phyloP scores from a whole-genome alignment of 2,113 vertebrate genomes.

The Rhizomys pruinosus region DNA sequence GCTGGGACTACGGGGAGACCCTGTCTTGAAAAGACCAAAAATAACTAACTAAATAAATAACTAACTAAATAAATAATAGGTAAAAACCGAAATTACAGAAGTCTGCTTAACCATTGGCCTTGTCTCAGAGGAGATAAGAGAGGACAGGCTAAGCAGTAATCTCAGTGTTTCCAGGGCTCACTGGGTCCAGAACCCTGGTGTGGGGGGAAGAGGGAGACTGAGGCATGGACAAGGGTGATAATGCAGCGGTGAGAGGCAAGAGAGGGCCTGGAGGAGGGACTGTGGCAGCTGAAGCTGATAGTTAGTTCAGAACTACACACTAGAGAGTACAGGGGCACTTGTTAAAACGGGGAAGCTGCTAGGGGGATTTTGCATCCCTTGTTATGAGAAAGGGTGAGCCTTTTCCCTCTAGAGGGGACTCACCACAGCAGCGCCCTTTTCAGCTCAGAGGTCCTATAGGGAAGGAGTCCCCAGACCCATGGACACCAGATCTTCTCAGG shows the following conservation, averaged over 20 bases:
- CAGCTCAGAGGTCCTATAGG: background rate
- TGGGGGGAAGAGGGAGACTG: background rate
- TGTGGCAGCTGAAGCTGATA: constrained; percentile 69
- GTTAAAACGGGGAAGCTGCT: background rate
- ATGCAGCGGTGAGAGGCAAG: background rate
- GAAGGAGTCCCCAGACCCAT: background rate
- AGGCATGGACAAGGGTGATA: background rate
- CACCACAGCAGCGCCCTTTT: background rate
- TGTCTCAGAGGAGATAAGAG: constrained; percentile 7
- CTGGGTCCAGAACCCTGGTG: background rate
- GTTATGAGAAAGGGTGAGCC: background rate
- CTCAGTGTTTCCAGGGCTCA: background rate
- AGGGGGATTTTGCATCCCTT: constrained; percentile 49
- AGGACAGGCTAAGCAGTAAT: background rate
- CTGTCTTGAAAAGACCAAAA: too few species aligned
- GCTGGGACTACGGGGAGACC: too few species aligned
- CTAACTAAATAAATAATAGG: too few species aligned
- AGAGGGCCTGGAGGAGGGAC: constrained; percentile 66
- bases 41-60: too few species aligned
- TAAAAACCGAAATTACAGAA: background rate
- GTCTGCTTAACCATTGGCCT: background rate
- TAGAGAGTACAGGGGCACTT: background rate
- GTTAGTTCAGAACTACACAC: constrained; percentile 55
- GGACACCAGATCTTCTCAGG: background rate
- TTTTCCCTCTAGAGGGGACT: background rate